These are phyloP conservation scores for Austrolebias charrua DNA, from an alignment of 2,797 vertebrate genomes.

Conservation along the genomic window DNA sequence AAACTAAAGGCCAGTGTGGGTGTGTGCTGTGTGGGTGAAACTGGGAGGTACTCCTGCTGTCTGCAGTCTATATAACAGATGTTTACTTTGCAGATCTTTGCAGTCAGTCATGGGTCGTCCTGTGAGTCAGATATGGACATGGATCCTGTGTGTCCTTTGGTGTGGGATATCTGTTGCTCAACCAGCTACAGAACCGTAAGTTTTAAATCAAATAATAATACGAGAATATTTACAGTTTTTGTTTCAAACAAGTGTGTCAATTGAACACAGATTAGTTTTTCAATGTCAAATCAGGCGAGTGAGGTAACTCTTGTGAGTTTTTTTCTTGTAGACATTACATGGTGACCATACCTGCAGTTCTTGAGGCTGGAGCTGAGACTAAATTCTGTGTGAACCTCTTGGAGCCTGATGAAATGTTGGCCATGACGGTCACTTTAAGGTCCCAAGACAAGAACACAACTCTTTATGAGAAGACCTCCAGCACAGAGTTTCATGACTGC, in stretches of 20 bases:
- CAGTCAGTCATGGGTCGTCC: constrained; percentile 14
- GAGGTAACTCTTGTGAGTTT: neutral
- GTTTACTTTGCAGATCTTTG: neutral
- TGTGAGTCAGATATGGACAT: constrained; percentile 41
- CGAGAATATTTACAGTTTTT: neutral
- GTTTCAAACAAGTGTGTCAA: too few relatives aligned
- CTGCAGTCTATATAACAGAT: neutral
- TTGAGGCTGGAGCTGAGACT: constrained; percentile 63
- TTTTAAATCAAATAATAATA: constrained; percentile 4
- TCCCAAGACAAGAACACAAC: constrained; percentile 21
- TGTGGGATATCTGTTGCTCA: constrained; percentile 31
- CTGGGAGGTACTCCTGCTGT: too few relatives aligned
- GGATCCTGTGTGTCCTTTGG: constrained; percentile 47
- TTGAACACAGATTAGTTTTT: neutral
- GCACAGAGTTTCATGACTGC: constrained; percentile 62
- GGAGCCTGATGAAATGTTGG: constrained; percentile 65
- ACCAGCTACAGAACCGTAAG: constrained; percentile 56
- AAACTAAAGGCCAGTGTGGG: too few relatives aligned
- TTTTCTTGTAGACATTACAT: constrained; percentile 62
- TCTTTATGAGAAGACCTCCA: constrained; percentile 47
- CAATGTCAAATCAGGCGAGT: neutral
- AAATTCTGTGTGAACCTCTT: constrained; percentile 69
- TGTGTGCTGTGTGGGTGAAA: too few relatives aligned
- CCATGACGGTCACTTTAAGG: constrained; percentile 61
- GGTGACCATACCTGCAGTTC: constrained; percentile 68